Conservation (phyloP, 2,113 vertebrate species). For the Lampris megalopsis region DNA sequence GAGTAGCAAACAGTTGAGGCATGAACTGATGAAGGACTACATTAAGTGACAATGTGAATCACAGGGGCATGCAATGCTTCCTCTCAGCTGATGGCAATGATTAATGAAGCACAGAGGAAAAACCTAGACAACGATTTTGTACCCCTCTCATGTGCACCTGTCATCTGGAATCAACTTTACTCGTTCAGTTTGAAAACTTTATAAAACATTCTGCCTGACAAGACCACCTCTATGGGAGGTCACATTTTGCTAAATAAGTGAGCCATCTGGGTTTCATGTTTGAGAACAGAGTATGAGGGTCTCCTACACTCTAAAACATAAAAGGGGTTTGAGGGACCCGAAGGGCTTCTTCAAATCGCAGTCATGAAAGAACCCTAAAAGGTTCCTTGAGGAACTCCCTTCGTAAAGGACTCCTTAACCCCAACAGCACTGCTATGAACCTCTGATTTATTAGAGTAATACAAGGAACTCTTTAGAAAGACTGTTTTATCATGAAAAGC, state of each 20-base stretch:
- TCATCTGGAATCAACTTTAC: constrained; percentile 29
- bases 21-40: constrained; percentile 27
- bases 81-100: constrained; percentile 56
- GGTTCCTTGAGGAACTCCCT: no score
- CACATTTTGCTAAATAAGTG: neutral
- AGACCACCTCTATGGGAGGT: constrained; percentile 9
- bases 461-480: neutral
- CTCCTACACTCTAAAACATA: neutral
- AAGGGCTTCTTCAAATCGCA: no score
- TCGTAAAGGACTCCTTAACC: neutral
- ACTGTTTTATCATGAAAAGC: neutral
- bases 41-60: constrained; percentile 51
- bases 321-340: no score
- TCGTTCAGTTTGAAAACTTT: neutral
- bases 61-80: constrained; percentile 31
- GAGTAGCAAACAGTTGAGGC: constrained; percentile 22
- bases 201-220: constrained; percentile 7
- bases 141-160: constrained; percentile 9
- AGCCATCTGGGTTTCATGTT: no score
- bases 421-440: neutral
- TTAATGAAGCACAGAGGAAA: constrained; percentile 46
- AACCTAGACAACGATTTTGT: constrained; percentile 21
- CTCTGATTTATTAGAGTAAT: no score
- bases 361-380: neutral
- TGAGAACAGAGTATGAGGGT: neutral